Evolutionary conservation across 2,797 vertebrate genomes (phyloP).

Genomic region (Manis javanica): DNA sequence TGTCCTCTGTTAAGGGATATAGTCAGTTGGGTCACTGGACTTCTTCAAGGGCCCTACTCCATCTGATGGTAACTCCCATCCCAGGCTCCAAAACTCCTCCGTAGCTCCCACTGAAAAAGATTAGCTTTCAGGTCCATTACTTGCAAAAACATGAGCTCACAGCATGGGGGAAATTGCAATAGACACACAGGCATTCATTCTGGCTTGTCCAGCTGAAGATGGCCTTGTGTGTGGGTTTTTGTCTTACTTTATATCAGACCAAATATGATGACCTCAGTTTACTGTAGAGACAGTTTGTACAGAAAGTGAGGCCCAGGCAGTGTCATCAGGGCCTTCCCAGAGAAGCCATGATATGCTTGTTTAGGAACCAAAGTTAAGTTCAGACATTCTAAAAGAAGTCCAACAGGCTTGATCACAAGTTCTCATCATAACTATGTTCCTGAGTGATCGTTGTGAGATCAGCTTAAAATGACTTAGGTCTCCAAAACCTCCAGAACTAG

Average conservation of each 20-base stretch:
- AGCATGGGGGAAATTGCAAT: not conserved
- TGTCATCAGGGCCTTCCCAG: not conserved
- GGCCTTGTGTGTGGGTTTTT: not conserved
- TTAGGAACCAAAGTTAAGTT: constrained; percentile 9
- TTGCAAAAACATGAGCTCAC: not conserved
- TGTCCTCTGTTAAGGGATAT: not conserved
- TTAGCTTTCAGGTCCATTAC: not conserved
- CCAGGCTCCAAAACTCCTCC: not conserved
- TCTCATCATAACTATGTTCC: constrained; percentile 6
- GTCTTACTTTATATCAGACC: not conserved
- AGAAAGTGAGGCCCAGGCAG: not conserved
- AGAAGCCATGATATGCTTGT: not conserved
- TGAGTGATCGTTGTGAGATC: not conserved
- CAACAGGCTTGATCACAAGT: not conserved
- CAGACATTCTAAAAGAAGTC: not conserved
- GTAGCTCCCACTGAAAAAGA: not conserved
- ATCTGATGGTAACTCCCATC: not conserved
- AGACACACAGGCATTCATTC: not conserved
- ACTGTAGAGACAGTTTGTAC: not conserved
- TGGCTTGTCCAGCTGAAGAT: not conserved
- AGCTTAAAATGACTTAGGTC: constrained; percentile 17
- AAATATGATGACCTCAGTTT: constrained; percentile 9
- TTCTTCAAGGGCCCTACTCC: not conserved
- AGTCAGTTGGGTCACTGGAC: not conserved
- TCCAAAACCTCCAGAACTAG: not conserved